Conservation (phyloP, 2,888 invertebrate species). For the Spodoptera exigua region DNA sequence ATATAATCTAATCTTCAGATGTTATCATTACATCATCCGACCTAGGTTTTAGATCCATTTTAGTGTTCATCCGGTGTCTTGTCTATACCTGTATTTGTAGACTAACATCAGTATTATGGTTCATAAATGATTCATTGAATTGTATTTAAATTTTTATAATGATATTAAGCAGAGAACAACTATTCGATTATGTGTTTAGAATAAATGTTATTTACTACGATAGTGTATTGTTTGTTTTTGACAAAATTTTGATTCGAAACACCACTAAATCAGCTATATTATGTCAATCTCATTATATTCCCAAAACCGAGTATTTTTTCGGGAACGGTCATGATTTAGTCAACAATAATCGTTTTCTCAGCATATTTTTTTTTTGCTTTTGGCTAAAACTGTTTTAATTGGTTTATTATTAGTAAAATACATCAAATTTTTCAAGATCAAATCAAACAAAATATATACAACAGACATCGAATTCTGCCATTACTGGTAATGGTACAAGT, state of each 20-base stretch:
- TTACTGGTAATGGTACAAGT: too few species aligned
- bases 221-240: too few species aligned
- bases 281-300: too few species aligned
- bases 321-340: too few species aligned
- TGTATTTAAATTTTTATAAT: slow-evolving; percentile 57
- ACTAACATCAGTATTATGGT: slow-evolving; percentile 7
- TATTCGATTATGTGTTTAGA: slow-evolving; percentile 26
- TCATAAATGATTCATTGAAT: slow-evolving; percentile 17
- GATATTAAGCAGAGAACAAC: slow-evolving; percentile 14
- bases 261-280: slow-evolving; percentile 21
- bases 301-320: too few species aligned
- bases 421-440: too few species aligned
- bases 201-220: slow-evolving; percentile 7
- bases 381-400: too few species aligned
- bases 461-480: too few species aligned
- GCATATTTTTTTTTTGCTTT: too few species aligned
- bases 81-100: slow-evolving; percentile 9
- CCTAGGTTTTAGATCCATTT: slow-evolving; percentile 19
- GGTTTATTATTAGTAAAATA: too few species aligned
- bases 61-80: slow-evolving; percentile 42
- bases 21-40: slow-evolving; percentile 25
- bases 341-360: too few species aligned
- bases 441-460: too few species aligned
- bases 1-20: slow-evolving; percentile 37
- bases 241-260: neutral